Conservation (phyloP, 2,888 invertebrate genomes). For the Gisinianus flammeolus region DNA sequence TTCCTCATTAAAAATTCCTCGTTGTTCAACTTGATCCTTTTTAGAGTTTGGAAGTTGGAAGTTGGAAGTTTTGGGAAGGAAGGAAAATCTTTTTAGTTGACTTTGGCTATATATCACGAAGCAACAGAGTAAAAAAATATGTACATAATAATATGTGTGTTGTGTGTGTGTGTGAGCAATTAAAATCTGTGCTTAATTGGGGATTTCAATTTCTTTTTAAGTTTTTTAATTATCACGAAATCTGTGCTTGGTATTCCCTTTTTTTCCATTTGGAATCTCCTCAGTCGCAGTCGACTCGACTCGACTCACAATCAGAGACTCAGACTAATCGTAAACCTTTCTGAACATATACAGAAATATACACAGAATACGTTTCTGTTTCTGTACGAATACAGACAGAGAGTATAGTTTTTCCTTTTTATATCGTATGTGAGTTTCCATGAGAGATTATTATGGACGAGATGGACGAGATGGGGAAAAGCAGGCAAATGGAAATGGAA, state of each 20-base stretch:
- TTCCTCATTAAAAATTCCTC: too few species aligned
- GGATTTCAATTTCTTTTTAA: slow-evolving; percentile 8
- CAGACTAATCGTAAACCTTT: too few species aligned
- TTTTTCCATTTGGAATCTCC: too few species aligned
- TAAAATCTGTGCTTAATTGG: slow-evolving; percentile 1
- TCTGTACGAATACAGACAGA: neutral
- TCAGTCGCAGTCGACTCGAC: too few species aligned
- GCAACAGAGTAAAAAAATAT: neutral
- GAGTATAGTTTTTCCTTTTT: neutral
- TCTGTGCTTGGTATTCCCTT: neutral
- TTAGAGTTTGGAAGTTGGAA: too few species aligned
- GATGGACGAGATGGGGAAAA: too few species aligned
- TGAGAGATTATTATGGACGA: too few species aligned
- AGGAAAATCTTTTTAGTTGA: neutral
- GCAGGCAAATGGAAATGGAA: too few species aligned
- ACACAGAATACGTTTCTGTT: neutral
- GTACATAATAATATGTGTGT: too few species aligned
- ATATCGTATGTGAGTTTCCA: neutral
- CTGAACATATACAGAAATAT: neutral
- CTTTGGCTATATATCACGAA: neutral
- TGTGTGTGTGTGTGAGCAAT: neutral
- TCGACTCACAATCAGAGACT: too few species aligned
- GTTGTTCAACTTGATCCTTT: too few species aligned
- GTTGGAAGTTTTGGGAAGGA: too few species aligned
- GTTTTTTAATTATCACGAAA: slow-evolving; percentile 2